phyloP scores from a whole-genome alignment of 2,797 vertebrate species.

The Rousettus madagascariensis region DNA sequence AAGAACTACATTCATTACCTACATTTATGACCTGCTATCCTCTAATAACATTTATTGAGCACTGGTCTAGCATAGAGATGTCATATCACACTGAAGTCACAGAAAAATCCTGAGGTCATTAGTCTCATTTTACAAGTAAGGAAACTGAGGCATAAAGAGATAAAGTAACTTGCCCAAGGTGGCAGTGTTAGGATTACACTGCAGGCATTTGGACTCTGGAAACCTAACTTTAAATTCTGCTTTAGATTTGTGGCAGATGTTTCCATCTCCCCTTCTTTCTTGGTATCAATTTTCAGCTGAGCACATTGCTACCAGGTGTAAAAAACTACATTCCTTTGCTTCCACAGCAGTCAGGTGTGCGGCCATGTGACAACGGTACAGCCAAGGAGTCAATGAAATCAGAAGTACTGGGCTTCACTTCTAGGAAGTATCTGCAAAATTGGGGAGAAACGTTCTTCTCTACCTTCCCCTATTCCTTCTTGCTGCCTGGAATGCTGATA shows the following conservation, averaged over 20 bases:
- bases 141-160: not conserved
- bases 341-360: not conserved
- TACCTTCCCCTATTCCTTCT: not conserved
- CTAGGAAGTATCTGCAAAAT: not conserved
- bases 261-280: not conserved
- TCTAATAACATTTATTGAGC: not conserved
- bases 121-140: not conserved
- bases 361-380: not conserved
- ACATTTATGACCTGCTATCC: not conserved
- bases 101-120: not conserved
- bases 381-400: not conserved
- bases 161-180: not conserved
- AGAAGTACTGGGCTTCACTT: not conserved
- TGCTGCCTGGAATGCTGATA: not conserved
- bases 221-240: not conserved
- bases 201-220: not conserved
- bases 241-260: not conserved
- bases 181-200: not conserved
- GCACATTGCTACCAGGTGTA: not conserved
- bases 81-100: not conserved
- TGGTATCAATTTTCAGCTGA: not conserved
- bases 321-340: not conserved
- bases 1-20: not conserved
- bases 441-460: not conserved
- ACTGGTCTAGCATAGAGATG: no score